Percentiles rank a stretch among this genome's conserved stretches.
phyloP scores from a whole-genome alignment of 2,888 invertebrate genomes.

The Eristalinus sepulchralis region DNA sequence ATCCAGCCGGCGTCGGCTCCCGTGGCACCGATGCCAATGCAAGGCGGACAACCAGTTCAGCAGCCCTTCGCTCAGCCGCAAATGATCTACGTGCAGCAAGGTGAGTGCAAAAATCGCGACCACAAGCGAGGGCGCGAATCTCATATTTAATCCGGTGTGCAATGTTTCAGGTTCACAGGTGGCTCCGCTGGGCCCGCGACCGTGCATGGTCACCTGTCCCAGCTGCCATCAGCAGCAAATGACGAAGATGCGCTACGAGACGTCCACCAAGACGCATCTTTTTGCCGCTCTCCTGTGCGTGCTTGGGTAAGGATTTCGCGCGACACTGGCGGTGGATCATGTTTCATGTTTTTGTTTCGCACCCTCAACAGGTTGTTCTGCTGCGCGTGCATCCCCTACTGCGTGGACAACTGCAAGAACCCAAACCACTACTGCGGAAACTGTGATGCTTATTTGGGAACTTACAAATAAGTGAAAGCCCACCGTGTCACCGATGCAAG shows the following conservation, averaged over 20 bases:
- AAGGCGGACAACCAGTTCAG: background rate
- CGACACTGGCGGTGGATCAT: background rate
- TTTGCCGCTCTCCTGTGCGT: conserved; percentile 73
- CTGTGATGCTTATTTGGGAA: conserved; percentile 76
- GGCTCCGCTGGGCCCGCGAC: conserved; percentile 51
- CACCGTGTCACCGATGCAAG: background rate
- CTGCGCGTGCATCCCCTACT: conserved; percentile 76
- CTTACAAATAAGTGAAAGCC: conserved; percentile 71
- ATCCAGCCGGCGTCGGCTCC: conserved; percentile 4
- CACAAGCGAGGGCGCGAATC: background rate
- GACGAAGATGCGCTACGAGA: conserved; percentile 71
- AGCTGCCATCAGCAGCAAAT: conserved; percentile 73
- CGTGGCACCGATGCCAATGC: background rate
- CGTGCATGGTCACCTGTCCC: conserved; percentile 72
- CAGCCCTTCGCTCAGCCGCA: conserved; percentile 8
- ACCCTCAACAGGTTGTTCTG: conserved; percentile 71
- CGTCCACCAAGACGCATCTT: conserved; percentile 75
- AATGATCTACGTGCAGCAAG: conserved; percentile 23
- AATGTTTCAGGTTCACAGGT: background rate
- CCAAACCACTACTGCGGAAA: conserved; percentile 75
- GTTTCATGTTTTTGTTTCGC: background rate
- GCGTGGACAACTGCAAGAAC: conserved; percentile 76
- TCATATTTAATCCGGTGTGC: background rate
- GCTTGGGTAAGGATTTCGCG: conserved; percentile 31
- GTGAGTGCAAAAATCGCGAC: conserved; percentile 16